Conservation (phyloP, 1,140 invertebrate species). For the Archegozetes longisetosus region DNA sequence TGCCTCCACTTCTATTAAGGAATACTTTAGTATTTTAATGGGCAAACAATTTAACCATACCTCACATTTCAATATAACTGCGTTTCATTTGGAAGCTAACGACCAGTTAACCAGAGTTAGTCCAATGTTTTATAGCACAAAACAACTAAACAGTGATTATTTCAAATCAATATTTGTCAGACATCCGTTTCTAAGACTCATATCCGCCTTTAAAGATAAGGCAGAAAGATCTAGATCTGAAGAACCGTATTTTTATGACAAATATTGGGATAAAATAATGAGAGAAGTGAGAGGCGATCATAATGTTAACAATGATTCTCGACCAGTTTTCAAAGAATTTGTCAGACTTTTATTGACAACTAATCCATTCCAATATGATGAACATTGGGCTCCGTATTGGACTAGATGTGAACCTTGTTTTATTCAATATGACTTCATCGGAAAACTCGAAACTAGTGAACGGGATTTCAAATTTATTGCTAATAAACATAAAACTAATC, state of each 20-base stretch:
- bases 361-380: conserved; percentile 21
- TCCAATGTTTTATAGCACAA: conserved; percentile 15
- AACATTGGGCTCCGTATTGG: conserved; percentile 27
- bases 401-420: conserved; percentile 25
- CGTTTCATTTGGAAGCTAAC: conserved; percentile 22
- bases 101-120: conserved; percentile 20
- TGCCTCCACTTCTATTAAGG: conserved; percentile 23
- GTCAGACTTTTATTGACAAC: conserved; percentile 24
- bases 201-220: conserved; percentile 27
- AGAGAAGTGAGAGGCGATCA: conserved; percentile 5
- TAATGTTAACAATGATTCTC: background rate
- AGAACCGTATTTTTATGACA: conserved; percentile 19
- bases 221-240: conserved; percentile 18
- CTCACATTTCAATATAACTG: conserved; percentile 4
- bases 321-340: conserved; percentile 26
- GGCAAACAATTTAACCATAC: conserved; percentile 11
- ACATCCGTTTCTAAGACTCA: conserved; percentile 26
- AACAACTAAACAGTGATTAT: conserved; percentile 17
- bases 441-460: conserved; percentile 26
- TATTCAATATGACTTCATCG: conserved; percentile 27
- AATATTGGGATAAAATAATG: conserved; percentile 16
- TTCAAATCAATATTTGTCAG: conserved; percentile 28
- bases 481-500: background rate
- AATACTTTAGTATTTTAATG: conserved; percentile 20
- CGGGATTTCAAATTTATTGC: conserved; percentile 21